phyloP scores from a whole-genome alignment of 2,888 invertebrate genomes.

The Lasius fuliginosus region DNA sequence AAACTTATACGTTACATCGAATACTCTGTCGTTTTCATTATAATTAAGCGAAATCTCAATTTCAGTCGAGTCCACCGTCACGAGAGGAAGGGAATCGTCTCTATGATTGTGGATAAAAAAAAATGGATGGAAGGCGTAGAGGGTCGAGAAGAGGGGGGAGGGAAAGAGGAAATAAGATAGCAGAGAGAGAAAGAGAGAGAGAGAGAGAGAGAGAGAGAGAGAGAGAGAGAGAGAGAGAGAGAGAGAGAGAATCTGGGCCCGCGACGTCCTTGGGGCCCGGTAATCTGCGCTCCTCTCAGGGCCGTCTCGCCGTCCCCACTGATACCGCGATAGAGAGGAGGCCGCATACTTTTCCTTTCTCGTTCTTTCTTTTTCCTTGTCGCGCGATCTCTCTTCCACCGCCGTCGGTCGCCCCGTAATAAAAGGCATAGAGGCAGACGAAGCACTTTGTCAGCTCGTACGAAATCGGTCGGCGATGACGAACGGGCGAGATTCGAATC shows the following conservation, averaged over 20 bases:
- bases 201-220: slow-evolving; percentile 67
- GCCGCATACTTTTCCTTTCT: slow-evolving; percentile 31
- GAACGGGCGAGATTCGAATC: slow-evolving; percentile 23
- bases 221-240: slow-evolving; percentile 65
- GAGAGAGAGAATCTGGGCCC: slow-evolving; percentile 80
- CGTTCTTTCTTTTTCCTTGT: slow-evolving; percentile 8
- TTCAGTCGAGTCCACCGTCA: slow-evolving; percentile 59
- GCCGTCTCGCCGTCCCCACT: slow-evolving; percentile 75
- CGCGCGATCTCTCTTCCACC: slow-evolving; percentile 12
- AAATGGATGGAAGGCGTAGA: slow-evolving; percentile 36
- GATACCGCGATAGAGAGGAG: slow-evolving; percentile 21
- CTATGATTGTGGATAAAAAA: slow-evolving; percentile 24
- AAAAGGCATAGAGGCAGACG: slow-evolving; percentile 14
- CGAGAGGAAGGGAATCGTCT: slow-evolving; percentile 61
- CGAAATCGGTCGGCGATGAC: slow-evolving; percentile 49
- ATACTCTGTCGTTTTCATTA: background rate
- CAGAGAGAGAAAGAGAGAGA: slow-evolving; percentile 59
- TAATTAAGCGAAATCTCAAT: background rate
- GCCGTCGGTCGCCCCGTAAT: background rate
- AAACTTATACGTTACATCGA: background rate
- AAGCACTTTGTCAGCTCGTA: slow-evolving; percentile 41
- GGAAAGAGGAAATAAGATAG: slow-evolving; percentile 32
- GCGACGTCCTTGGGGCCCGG: slow-evolving; percentile 83
- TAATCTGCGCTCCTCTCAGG: slow-evolving; percentile 78
- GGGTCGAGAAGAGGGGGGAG: slow-evolving; percentile 19